Evolutionary conservation across 2,113 vertebrate species (phyloP), one percentile per base, ranked within the genome.

Genomic region (Andinoacara biseriatus): DNA sequence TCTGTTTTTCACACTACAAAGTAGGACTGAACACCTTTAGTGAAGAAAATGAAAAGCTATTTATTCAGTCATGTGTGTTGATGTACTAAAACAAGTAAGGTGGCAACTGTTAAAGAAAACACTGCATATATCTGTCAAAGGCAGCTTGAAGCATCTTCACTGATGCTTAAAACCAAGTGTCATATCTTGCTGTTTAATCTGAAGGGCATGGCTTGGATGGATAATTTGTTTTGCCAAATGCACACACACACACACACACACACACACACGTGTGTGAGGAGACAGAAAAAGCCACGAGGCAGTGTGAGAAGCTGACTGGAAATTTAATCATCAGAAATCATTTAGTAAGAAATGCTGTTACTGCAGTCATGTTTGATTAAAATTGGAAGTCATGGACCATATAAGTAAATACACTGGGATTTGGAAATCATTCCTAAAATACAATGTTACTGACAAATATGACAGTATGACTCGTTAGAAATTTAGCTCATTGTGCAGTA

Each of bases 261-360:
- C 26, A 3, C 14, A 58, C 72, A 59, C 46, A 56, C 72, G 49
- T 5, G 17, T 72, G 10, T 17, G 43, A 31, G 49, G 43, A 78
- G 59, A 78, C 82, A 59, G 69, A 79, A 81, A 74, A 72, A 52
- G 54, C n/a, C 76, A 22, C 24, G 0, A 65, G 82, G 78, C 52
- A 84, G 22, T 2, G 7, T 24, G 8, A 31, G 14, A 61, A 52
- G 43, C 56, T 40, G 65, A 58, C 18, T n/a, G 65, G 65, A 84
- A 60, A 90, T 83, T 83, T 38, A 87, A 82, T 87, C 75, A 80
- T 59, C 33, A 63, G 58, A 67, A 88, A 85, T 86, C 52, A 35
- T 72, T 56, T 9, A 72, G 56, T 52, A 13, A 59, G 58, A 40
- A 69, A 43, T 5, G 15, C 65, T 58, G 72, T 86, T 54, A 54